Conservation (phyloP, 2,888 invertebrate genomes). For the Yponomeuta sedellus region DNA sequence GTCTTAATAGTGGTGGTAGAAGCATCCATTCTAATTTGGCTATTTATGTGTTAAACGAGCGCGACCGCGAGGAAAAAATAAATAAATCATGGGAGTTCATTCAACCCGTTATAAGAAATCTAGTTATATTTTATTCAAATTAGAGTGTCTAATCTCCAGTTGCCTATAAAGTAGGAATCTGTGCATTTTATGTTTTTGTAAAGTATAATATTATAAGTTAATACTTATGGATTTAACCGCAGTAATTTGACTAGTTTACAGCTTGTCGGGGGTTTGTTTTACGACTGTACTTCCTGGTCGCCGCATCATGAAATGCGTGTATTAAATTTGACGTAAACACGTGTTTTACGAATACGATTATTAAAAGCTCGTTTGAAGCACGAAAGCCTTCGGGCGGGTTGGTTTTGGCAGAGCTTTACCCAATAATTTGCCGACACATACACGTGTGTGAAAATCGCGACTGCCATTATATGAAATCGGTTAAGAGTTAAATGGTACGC, state of each 20-base stretch:
- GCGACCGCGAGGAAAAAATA: background rate
- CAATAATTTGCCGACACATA: background rate
- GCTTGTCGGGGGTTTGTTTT: background rate
- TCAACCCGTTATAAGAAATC: background rate
- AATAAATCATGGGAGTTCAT: background rate
- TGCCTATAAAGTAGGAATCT: background rate
- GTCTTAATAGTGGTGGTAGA: background rate
- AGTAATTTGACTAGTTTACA: background rate
- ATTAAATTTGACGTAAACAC: background rate
- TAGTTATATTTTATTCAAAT: background rate
- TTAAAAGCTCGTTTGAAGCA: background rate
- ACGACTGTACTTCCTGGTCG: background rate
- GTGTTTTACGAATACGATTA: background rate
- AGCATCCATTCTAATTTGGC: background rate
- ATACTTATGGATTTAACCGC: background rate
- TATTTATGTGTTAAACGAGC: background rate
- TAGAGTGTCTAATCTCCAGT: background rate
- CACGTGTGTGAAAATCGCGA: background rate
- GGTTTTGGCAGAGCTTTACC: background rate
- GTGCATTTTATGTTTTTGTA: background rate
- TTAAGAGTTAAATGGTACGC: slow-evolving; percentile 1
- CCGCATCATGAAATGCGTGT: background rate
- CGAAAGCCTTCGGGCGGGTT: background rate
- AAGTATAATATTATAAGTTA: background rate
- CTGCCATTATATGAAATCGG: background rate